phyloP scores from a whole-genome alignment of 2,797 vertebrate genomes.

The Poeciliopsis paucimaculata region DNA sequence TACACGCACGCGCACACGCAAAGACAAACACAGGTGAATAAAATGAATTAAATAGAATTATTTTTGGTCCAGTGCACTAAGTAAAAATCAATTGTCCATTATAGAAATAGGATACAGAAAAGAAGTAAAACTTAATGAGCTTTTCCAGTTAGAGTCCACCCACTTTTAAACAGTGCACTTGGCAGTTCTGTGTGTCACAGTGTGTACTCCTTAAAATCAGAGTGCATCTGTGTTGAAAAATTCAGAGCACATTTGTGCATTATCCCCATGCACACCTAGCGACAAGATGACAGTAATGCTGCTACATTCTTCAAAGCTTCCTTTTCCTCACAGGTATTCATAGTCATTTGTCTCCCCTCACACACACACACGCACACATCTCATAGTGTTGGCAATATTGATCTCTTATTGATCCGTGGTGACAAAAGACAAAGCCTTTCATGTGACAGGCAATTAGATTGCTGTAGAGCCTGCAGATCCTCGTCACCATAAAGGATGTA shows the following conservation, averaged over 20 bases:
- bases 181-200: slow-evolving; percentile 33
- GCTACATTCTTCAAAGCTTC: slow-evolving; percentile 54
- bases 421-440: slow-evolving; percentile 78
- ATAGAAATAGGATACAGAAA: slow-evolving; percentile 83
- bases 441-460: slow-evolving; percentile 77
- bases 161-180: slow-evolving; percentile 59
- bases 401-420: slow-evolving; percentile 69
- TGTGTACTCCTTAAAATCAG: slow-evolving; percentile 9
- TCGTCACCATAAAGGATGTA: slow-evolving; percentile 17
- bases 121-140: slow-evolving; percentile 85
- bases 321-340: slow-evolving; percentile 58
- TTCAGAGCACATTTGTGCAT: not conserved
- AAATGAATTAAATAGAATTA: slow-evolving; percentile 83
- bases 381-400: slow-evolving; percentile 61
- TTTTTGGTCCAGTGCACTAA: slow-evolving; percentile 80
- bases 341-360: slow-evolving; percentile 49
- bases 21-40: slow-evolving; percentile 65
- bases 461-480: slow-evolving; percentile 45
- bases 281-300: slow-evolving; percentile 59
- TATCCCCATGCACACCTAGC: slow-evolving; percentile 26
- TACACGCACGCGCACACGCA: slow-evolving; percentile 26
- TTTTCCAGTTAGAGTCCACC: slow-evolving; percentile 76
- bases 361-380: slow-evolving; percentile 1
- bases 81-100: slow-evolving; percentile 84
- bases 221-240: slow-evolving; percentile 27